A percentile compares a stretch with the other conserved stretches of the same genome.
These are phyloP conservation scores for Tyria jacobaeae DNA, from an alignment of 2,888 invertebrate species.

Conservation along the genomic window DNA sequence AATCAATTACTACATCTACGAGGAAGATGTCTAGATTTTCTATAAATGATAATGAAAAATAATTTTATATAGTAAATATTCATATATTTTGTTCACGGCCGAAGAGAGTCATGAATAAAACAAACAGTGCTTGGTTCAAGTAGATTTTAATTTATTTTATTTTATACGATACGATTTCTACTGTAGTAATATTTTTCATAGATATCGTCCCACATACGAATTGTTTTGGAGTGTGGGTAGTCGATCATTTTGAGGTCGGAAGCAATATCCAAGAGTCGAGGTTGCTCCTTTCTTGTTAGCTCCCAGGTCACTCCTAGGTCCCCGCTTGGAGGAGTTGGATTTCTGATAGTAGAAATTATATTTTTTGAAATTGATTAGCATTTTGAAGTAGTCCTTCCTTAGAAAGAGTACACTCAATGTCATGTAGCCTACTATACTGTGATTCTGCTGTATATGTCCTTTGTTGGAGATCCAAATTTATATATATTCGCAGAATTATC, in stretches of 20 bases:
- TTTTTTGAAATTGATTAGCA: neutral
- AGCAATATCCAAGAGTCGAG: slow-evolving; percentile 67
- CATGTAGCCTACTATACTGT: too few relatives aligned
- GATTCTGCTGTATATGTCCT: neutral
- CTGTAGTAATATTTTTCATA: slow-evolving; percentile 76
- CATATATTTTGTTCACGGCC: too few relatives aligned
- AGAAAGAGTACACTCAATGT: too few relatives aligned
- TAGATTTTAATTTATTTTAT: slow-evolving; percentile 20
- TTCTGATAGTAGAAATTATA: slow-evolving; percentile 60
- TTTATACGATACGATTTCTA: slow-evolving; percentile 38
- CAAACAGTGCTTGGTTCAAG: neutral
- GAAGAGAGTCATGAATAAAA: neutral
- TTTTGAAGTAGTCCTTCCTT: neutral
- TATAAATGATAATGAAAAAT: too few relatives aligned
- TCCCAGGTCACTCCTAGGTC: slow-evolving; percentile 58
- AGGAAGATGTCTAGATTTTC: too few relatives aligned
- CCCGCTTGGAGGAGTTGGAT: slow-evolving; percentile 55
- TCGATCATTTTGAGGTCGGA: slow-evolving; percentile 63
- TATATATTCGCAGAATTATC: neutral
- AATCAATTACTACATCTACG: too few relatives aligned
- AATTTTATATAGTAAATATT: too few relatives aligned
- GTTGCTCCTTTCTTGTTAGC: slow-evolving; percentile 50
- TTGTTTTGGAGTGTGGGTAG: slow-evolving; percentile 56
- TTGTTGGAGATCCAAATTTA: too few relatives aligned
- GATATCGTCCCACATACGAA: slow-evolving; percentile 70